Base-by-base conservation (phyloP, 2,888 invertebrate species). In the Lasiommata megera region DNA sequence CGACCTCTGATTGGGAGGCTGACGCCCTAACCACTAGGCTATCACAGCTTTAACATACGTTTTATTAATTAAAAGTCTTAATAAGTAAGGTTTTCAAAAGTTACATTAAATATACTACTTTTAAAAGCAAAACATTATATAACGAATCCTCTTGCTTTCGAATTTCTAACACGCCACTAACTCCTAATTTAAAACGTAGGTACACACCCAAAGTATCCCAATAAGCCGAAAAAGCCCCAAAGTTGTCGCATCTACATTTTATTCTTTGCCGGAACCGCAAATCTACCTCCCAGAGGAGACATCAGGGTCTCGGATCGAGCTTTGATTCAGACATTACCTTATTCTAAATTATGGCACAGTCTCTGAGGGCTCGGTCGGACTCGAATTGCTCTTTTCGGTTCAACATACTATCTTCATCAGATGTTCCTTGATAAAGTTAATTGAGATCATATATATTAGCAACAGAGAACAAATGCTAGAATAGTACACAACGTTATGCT, bases 331-430 rank as follows among this genome's bases (percentile, higher is more conserved):
- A 53, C 44, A 54, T 41, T 57, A 47, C 52, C 62, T 59, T 61
- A 61, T 57, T 56, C 54, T 47, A 60, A 62, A 62, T 62, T 60
- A 62, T 52, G 57, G 54, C 57, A 60, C 41, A 48, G 7, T 60
- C 62, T 57, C 62, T n/a, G 23, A 51, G 43, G 62, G 29, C 29
- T 2, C 1, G 9, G 14, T 9, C 5, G 2, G 23, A 23, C 23
- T 23, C 17, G 40, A 11, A 17, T 40, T 3, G 48, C 28, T 11
- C 34, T 34, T 34, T 34, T 34, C 34, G 34, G 11, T 34, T 34
- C 34, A 9, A 11, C 11, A 34, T 34, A 11, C 34, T 11, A 11
- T 34, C 34, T 34, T 34, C 9, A 11, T 34, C 11, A 23, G 23
- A 3, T 3, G 23, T 23, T 23, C 5, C 3, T 3, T 23, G 3